Evolutionary conservation across 2,888 invertebrate genomes (phyloP).

Genomic region (Neoaliturus tenellus): DNA sequence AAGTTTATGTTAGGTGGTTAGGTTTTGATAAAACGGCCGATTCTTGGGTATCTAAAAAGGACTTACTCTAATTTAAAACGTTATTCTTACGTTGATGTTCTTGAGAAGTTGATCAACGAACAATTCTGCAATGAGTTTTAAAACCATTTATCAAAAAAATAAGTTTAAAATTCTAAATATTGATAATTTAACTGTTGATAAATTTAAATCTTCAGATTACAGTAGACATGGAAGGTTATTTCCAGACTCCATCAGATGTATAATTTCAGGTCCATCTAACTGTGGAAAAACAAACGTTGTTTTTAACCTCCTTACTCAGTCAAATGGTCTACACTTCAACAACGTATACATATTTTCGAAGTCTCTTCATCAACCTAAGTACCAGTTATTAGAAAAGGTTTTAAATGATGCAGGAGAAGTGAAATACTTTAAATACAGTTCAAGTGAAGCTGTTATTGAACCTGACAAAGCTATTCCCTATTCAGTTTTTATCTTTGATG

Average conservation of each 20-base stretch:
- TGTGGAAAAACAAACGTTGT: slow-evolving; percentile 53
- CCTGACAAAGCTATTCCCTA: slow-evolving; percentile 39
- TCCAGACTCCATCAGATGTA: slow-evolving; percentile 33
- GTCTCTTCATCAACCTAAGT: slow-evolving; percentile 53
- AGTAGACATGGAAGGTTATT: slow-evolving; percentile 49
- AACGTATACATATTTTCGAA: slow-evolving; percentile 54
- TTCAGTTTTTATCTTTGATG: slow-evolving; percentile 56
- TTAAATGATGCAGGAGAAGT: not conserved
- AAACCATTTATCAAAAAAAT: not conserved
- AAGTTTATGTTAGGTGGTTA: slow-evolving; percentile 43
- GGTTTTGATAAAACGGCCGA: slow-evolving; percentile 43
- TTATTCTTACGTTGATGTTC: not conserved
- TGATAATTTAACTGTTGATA: slow-evolving; percentile 24
- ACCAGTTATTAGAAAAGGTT: slow-evolving; percentile 42
- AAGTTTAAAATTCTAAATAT: slow-evolving; percentile 23
- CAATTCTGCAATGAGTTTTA: not conserved
- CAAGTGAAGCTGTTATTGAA: slow-evolving; percentile 38
- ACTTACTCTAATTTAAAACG: not conserved
- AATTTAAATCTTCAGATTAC: not conserved
- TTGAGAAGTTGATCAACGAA: too few relatives aligned
- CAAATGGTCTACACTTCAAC: slow-evolving; percentile 41
- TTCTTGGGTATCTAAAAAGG: slow-evolving; percentile 52
- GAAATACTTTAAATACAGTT: slow-evolving; percentile 29
- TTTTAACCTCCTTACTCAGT: slow-evolving; percentile 32
- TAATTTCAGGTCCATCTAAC: slow-evolving; percentile 38